phyloP scores from a whole-genome alignment of 2,113 vertebrate species.

The Eudyptes chrysolophus region DNA sequence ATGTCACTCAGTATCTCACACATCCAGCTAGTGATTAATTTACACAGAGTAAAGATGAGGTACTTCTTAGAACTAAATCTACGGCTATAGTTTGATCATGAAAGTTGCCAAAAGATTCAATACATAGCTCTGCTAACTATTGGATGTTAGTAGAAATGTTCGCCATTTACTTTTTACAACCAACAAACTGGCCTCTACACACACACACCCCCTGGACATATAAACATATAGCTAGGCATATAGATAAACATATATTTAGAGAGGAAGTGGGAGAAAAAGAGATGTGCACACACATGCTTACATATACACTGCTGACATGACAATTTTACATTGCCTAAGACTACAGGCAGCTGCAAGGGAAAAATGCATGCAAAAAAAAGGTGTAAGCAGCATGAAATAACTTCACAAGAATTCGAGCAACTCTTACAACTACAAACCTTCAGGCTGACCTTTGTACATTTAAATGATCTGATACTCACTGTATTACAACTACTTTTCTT shows the following conservation, averaged over 20 bases:
- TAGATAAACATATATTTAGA: not conserved
- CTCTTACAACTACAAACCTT: not conserved
- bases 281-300: not conserved
- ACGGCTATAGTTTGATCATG: not conserved
- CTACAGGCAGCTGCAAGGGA: not conserved
- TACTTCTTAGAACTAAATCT: not conserved
- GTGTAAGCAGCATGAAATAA: not conserved
- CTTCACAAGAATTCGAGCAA: not conserved
- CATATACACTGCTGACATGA: not conserved
- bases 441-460: not conserved
- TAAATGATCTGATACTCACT: not conserved
- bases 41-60: constrained; percentile 6
- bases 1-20: constrained; percentile 42
- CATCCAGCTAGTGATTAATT: constrained; percentile 56
- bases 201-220: accelerated
- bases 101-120: not conserved
- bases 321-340: not conserved
- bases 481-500: not conserved
- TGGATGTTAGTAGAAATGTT: not conserved
- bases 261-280: not conserved
- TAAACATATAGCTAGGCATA: not conserved
- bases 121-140: not conserved
- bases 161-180: not conserved
- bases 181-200: not conserved
- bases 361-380: not conserved